phyloP scores from a whole-genome alignment of 2,797 vertebrate genomes.

The Mus caroli region DNA sequence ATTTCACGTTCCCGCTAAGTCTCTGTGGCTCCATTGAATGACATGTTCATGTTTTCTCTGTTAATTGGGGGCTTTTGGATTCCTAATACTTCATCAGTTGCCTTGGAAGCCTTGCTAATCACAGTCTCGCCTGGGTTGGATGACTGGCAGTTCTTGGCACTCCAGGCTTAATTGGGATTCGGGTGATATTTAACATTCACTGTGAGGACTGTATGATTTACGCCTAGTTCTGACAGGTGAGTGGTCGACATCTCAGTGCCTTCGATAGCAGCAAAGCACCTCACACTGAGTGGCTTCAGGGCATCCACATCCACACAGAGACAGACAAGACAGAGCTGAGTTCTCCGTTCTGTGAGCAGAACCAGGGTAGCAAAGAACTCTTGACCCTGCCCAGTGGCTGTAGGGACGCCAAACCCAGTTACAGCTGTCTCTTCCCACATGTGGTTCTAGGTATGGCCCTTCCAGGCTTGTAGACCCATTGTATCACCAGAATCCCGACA shows the following conservation, averaged over 20 bases:
- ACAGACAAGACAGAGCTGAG: too few species aligned
- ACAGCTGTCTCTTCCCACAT: constrained; percentile 1
- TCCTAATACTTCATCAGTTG: constrained; percentile 47
- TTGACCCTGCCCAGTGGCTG: neutral
- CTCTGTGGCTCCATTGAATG: neutral
- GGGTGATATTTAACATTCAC: neutral
- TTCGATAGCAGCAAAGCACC: neutral
- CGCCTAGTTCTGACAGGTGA: neutral
- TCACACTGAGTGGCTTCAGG: accelerated
- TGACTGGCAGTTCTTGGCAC: neutral
- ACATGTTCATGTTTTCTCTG: neutral
- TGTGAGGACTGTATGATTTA: neutral
- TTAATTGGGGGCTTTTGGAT: constrained; percentile 2
- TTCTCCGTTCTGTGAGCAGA: too few species aligned
- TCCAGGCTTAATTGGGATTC: constrained; percentile 10
- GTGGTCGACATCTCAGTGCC: neutral
- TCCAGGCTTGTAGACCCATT: neutral
- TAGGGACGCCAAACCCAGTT: constrained; percentile 33
- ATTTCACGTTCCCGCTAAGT: neutral
- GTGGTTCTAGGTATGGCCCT: neutral
- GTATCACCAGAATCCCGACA: neutral
- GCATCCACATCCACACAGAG: too few species aligned
- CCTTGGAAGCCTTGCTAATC: neutral
- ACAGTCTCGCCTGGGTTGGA: neutral
- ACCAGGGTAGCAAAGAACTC: neutral